Base-by-base conservation (phyloP, 2,888 invertebrate species). In the Mesorhabditis belari region DNA sequence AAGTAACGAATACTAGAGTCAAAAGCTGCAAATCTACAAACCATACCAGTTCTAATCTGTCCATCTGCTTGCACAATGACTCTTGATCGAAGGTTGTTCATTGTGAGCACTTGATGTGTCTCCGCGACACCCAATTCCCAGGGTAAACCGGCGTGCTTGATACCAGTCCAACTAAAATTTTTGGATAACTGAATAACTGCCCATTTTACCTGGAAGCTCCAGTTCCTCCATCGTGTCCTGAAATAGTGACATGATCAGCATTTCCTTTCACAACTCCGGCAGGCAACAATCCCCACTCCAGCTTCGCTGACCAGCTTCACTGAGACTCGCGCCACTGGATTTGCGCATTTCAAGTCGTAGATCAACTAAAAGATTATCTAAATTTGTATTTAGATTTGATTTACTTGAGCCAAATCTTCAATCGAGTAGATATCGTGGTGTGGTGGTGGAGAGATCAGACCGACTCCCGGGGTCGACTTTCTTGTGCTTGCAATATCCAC, bases 361-460 rank as follows among this genome's bases (percentile, higher is more conserved):
- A 98, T 96, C 60, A 98, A 86, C 83, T 82, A 57, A 66, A 74
- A 80, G 49, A 23, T 9, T 1, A 17, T 35, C n/a, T n/a, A 9
- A 35, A 21, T 50, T n/a, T 17, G 17, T 17, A 35, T n/a, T n/a
- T n/a, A 35, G n/a, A 26, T n/a, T n/a, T 17, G 12, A n/a, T 26
- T 19, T 68, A 85, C 85, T 82, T 98, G 93, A 0, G 96, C 93
- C 77, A 98, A 85, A 85, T 98, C 98, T 84, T 98, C 98, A 81
- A 98, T 98, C 56, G 94, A 95, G 85, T 98, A 98, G 83, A 98
- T 98, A 81, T 98, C 98, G 85, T 98, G 98, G 85, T 98, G 98
- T 2, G 98, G 98, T 9, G 98, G 96, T 5, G 98, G 98, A 0
- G 94, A 95, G 82, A 98, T 98, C 6, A 98, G 85, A 5, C 96